Conservation (phyloP, 2,888 invertebrate species). For the Xylota sylvarum region DNA sequence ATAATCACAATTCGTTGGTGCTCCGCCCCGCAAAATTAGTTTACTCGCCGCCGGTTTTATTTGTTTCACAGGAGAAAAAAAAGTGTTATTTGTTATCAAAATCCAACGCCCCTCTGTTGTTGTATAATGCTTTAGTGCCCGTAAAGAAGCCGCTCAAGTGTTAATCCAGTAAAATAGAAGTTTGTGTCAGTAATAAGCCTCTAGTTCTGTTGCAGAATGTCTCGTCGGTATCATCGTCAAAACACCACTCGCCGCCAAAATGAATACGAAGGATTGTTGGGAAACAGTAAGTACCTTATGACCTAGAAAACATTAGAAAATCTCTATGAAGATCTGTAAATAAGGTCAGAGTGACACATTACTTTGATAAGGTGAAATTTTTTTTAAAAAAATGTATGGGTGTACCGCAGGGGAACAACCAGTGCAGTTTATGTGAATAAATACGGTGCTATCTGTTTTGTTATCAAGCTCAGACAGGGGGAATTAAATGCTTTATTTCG, state of each 20-base stretch:
- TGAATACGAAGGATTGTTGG: constrained; percentile 79
- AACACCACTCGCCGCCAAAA: constrained; percentile 75
- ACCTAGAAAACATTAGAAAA: background rate
- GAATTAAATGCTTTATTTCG: background rate
- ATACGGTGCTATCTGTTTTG: background rate
- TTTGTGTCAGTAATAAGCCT: background rate
- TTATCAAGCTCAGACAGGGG: background rate
- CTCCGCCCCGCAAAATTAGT: constrained; percentile 23
- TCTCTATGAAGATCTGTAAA: background rate
- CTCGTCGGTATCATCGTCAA: constrained; percentile 30
- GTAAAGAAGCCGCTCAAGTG: constrained; percentile 12
- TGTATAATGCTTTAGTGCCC: constrained; percentile 3
- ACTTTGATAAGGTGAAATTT: background rate
- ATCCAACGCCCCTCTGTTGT: background rate
- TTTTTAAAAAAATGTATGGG: no score
- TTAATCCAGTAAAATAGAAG: constrained; percentile 3
- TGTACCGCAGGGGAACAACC: background rate
- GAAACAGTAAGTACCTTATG: constrained; percentile 79
- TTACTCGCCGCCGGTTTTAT: constrained; percentile 12
- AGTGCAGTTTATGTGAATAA: background rate
- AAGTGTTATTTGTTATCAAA: constrained; percentile 17
- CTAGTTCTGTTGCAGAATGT: constrained; percentile 38
- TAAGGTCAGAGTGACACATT: background rate
- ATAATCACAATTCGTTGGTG: background rate
- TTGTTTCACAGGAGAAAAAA: background rate